These are phyloP conservation scores for Ovis aries DNA, from an alignment of 2,113 vertebrate genomes.

Conservation along the genomic window DNA sequence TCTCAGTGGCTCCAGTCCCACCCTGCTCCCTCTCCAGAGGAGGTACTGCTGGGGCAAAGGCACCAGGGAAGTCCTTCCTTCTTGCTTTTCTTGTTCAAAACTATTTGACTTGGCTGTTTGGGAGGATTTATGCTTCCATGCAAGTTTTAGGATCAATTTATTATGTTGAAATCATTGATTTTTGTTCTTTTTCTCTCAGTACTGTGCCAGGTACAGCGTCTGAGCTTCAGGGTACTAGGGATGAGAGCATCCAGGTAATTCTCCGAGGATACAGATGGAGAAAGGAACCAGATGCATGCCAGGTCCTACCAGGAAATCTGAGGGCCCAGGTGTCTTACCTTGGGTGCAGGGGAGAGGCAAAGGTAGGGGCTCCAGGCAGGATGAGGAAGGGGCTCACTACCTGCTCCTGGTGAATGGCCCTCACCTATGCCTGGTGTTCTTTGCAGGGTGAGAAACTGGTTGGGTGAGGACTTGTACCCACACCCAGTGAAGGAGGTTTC, in stretches of 20 bases:
- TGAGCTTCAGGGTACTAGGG: background rate
- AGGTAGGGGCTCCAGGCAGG: background rate
- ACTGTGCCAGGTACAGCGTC: background rate
- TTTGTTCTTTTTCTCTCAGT: background rate
- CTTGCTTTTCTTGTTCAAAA: background rate
- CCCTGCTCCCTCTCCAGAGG: background rate
- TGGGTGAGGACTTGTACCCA: background rate
- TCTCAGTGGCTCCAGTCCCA: background rate
- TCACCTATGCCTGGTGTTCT: background rate
- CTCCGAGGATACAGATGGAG: background rate
- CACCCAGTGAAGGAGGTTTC: background rate
- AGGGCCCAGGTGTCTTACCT: background rate
- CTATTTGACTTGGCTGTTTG: background rate
- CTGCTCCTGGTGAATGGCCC: background rate
- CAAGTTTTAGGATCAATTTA: background rate
- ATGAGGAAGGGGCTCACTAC: no score
- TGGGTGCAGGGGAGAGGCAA: background rate
- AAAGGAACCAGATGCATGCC: accelerated
- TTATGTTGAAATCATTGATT: background rate
- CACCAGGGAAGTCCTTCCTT: background rate
- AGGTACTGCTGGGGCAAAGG: background rate
- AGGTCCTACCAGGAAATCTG: background rate
- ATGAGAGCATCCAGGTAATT: background rate
- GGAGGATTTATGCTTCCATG: background rate
- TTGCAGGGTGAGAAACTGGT: background rate